Evolutionary conservation across 2,797 vertebrate genomes (phyloP).

Genomic region (Alca torda): DNA sequence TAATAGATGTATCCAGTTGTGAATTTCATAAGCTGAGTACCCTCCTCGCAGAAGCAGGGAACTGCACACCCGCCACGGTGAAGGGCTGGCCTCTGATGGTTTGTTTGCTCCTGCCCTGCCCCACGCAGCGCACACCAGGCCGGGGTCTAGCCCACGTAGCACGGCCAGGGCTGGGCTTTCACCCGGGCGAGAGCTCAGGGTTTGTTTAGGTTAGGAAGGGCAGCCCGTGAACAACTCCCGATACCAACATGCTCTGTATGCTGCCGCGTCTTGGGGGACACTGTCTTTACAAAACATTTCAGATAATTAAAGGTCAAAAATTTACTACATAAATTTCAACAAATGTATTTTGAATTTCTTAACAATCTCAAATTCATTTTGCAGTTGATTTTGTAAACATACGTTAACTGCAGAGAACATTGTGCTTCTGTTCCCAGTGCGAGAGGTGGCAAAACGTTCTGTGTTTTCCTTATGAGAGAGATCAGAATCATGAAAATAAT

Average conservation of each 20-base stretch:
- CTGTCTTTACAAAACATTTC: background rate
- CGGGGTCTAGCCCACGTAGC: rapidly evolving
- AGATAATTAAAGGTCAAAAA: slow-evolving; percentile 15
- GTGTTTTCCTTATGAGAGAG: background rate
- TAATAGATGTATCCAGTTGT: background rate
- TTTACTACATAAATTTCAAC: background rate
- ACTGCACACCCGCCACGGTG: background rate
- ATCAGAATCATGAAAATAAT: background rate
- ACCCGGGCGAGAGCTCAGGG: background rate
- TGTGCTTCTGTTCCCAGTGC: background rate
- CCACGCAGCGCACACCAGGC: rapidly evolving
- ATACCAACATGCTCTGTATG: rapidly evolving
- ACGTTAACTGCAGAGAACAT: slow-evolving; percentile 26
- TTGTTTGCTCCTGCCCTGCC: background rate
- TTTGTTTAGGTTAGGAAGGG: background rate
- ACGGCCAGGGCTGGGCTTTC: rapidly evolving
- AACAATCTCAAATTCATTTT: slow-evolving; percentile 4
- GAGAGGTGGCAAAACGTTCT: background rate
- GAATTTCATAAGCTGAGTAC: background rate
- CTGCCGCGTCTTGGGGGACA: background rate
- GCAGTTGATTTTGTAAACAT: slow-evolving; percentile 18
- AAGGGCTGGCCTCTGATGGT: background rate
- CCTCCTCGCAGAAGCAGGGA: background rate
- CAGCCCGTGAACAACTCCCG: background rate
- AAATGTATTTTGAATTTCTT: slow-evolving; percentile 17